A percentile compares a stretch with the other conserved stretches of the same genome.
Evolutionary conservation across 1,140 invertebrate genomes (phyloP).

Genomic region (Drosophila truncata): DNA sequence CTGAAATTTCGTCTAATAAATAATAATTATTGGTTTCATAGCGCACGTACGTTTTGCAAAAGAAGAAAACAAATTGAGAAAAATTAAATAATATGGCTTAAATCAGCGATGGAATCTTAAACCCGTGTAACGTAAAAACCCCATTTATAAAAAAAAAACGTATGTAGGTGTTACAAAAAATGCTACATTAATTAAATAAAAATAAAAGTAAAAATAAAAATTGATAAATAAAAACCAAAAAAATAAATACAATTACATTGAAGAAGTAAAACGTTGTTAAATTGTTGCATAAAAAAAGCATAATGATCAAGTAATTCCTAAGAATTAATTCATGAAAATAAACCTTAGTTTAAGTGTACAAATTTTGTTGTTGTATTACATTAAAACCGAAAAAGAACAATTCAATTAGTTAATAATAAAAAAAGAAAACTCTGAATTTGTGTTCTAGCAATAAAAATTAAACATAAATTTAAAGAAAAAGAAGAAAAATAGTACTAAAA

Average conservation of each 20-base stretch:
- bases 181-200: constrained; percentile 56
- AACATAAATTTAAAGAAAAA: constrained; percentile 62
- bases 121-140: constrained; percentile 65
- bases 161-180: constrained; percentile 75
- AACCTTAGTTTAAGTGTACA: constrained; percentile 80
- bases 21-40: constrained; percentile 85
- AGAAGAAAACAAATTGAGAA: constrained; percentile 47
- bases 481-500: constrained; percentile 43
- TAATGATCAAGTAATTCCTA: constrained; percentile 76
- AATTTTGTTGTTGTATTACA: constrained; percentile 81
- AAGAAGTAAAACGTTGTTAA: constrained; percentile 83
- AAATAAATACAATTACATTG: constrained; percentile 65
- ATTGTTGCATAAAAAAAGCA: constrained; percentile 75
- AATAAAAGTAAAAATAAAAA: constrained; percentile 49
- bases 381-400: constrained; percentile 57
- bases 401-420: constrained; percentile 53
- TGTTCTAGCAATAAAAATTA: constrained; percentile 81
- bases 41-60: constrained; percentile 85
- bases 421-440: constrained; percentile 67
- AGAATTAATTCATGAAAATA: constrained; percentile 72
- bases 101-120: constrained; percentile 71
- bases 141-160: constrained; percentile 59
- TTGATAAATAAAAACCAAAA: constrained; percentile 40
- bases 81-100: constrained; percentile 63
- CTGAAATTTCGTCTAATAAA: constrained; percentile 54